A percentile compares a stretch with the other conserved stretches of the same genome.
Evolutionary conservation across 1,140 invertebrate species (phyloP).

Genomic region (Zaprionus vittiger): DNA sequence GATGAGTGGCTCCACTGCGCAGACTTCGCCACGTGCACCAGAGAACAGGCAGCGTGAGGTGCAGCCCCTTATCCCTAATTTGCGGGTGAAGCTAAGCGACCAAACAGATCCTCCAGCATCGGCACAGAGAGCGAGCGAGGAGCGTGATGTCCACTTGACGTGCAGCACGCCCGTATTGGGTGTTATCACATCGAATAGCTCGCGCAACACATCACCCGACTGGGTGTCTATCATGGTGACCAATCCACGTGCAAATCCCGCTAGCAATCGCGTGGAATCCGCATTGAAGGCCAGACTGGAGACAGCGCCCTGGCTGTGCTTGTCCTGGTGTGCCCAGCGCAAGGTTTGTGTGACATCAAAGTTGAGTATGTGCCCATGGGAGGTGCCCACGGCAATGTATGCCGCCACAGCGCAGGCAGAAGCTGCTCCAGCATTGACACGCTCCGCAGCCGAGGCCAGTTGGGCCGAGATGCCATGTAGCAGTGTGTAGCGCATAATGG

Average conservation of each 20-base stretch:
- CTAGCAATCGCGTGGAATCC: slow-evolving; percentile 93
- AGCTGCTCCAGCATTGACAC: slow-evolving; percentile 94
- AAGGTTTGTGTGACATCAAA: slow-evolving; percentile 94
- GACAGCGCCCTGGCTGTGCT: slow-evolving; percentile 91
- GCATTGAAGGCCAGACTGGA: slow-evolving; percentile 94
- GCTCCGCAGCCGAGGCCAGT: slow-evolving; percentile 92
- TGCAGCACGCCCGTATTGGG: slow-evolving; percentile 94
- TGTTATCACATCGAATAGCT: slow-evolving; percentile 93
- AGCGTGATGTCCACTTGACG: slow-evolving; percentile 89
- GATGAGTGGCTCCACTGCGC: slow-evolving; percentile 93
- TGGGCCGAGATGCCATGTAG: slow-evolving; percentile 94
- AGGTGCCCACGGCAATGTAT: slow-evolving; percentile 95
- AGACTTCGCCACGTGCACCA: slow-evolving; percentile 96
- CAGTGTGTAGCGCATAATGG: slow-evolving; percentile 92
- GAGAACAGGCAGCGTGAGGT: slow-evolving; percentile 96
- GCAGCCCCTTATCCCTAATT: slow-evolving; percentile 94
- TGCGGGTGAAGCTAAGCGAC: slow-evolving; percentile 95
- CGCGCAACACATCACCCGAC: slow-evolving; percentile 91
- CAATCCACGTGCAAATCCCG: slow-evolving; percentile 93
- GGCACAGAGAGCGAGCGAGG: slow-evolving; percentile 91
- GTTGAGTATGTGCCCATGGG: slow-evolving; percentile 94
- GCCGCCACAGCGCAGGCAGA: slow-evolving; percentile 91
- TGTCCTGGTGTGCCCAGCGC: slow-evolving; percentile 93
- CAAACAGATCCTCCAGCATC: slow-evolving; percentile 99
- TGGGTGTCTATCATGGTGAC: slow-evolving; percentile 93